phyloP scores from a whole-genome alignment of 1,140 invertebrate genomes.

The Teleogryllus occipitalis region DNA sequence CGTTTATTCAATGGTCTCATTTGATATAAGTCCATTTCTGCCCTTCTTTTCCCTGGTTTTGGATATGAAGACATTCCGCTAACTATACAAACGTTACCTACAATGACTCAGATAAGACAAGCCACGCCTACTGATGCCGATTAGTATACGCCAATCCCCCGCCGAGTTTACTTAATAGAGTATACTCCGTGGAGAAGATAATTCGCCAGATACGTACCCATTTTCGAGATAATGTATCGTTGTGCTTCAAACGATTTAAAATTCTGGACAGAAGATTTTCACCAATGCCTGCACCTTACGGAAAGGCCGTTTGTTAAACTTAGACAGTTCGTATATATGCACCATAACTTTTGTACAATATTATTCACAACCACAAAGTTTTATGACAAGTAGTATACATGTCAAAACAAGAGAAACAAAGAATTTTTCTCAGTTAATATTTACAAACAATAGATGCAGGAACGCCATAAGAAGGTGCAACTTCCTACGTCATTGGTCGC shows the following conservation, averaged over 20 bases:
- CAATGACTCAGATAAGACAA: neutral
- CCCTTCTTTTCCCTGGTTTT: neutral
- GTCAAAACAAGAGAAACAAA: neutral
- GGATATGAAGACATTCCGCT: neutral
- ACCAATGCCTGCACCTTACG: neutral
- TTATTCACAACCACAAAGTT: neutral
- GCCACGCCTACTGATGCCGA: neutral
- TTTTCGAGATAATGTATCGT: neutral
- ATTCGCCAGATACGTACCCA: neutral
- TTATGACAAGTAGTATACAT: neutral
- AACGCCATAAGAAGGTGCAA: neutral
- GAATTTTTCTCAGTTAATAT: neutral
- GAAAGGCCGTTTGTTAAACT: neutral
- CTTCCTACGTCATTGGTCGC: neutral
- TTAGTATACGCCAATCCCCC: neutral
- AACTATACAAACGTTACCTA: neutral
- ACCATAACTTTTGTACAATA: neutral
- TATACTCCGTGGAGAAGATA: too few relatives aligned
- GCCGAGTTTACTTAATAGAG: too few relatives aligned
- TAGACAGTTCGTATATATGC: neutral
- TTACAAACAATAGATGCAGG: neutral
- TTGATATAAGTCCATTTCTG: neutral
- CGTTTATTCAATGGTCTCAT: constrained; percentile 18
- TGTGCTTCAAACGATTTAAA: neutral
- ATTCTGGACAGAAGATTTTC: neutral